phyloP scores from a whole-genome alignment of 2,113 vertebrate species.

The Aix galericulata region DNA sequence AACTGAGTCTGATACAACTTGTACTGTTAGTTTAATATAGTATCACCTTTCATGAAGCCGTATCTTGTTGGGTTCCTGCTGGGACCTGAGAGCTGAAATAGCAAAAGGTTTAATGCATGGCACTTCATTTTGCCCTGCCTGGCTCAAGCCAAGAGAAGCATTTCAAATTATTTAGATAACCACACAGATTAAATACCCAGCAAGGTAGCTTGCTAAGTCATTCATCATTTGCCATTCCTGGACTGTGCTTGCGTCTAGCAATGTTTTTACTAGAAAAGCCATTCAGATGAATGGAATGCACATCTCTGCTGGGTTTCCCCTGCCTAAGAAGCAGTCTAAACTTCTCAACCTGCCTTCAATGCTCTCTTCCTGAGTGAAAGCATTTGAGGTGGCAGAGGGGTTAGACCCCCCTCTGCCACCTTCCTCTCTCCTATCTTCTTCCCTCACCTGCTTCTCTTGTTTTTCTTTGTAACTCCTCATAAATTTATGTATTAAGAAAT shows the following conservation, averaged over 20 bases:
- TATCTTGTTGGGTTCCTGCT: conserved; percentile 56
- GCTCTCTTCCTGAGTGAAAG: not conserved
- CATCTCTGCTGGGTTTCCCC: conserved; percentile 1
- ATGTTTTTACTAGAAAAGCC: conserved; percentile 54
- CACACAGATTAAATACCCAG: conserved; percentile 64
- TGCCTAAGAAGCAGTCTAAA: conserved; percentile 8
- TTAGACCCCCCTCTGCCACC: not conserved
- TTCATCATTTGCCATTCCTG: conserved; percentile 70
- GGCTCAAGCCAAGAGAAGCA: conserved; percentile 62
- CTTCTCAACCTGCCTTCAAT: not conserved
- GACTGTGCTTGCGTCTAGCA: conserved; percentile 30
- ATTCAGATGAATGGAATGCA: conserved; percentile 62
- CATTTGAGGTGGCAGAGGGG: not conserved
- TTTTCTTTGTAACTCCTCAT: not conserved
- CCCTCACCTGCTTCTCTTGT: not conserved
- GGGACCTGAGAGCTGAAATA: conserved; percentile 46
- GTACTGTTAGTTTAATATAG: conserved; percentile 62
- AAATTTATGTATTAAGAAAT: not conserved
- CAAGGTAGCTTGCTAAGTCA: conserved; percentile 61
- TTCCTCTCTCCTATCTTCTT: not conserved
- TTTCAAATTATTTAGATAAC: conserved; percentile 66
- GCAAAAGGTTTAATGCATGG: conserved; percentile 45
- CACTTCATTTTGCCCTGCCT: conserved; percentile 51
- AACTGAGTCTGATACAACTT: conserved; percentile 49
- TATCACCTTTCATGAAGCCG: conserved; percentile 24